Base-by-base conservation (phyloP, 2,888 invertebrate species). In the Anthophora plumipes region DNA sequence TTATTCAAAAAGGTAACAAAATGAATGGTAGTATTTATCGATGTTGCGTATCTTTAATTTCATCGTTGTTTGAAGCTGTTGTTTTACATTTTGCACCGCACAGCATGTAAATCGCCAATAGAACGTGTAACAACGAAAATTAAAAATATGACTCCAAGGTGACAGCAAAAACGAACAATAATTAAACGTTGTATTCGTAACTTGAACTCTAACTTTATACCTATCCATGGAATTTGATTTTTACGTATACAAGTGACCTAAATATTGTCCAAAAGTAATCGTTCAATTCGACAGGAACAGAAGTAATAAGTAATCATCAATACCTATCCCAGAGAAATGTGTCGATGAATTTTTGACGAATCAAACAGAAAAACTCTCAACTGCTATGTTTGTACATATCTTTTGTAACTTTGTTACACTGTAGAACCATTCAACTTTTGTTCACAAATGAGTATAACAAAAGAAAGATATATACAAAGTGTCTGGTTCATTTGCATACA, bases 21-120 rank as follows among this genome's bases (percentile, higher is more conserved):
- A 55, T 39, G 46, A 31, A 31, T 37, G 61, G 37, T 57, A 20
- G 25, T 20, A 48, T 52, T 41, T 54, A 22, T 77, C n/a, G 52
- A 63, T 80, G 68, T 80, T 69, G 80, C 79, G 22, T 37, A 50
- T 39, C 25, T 39, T 50, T 50, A 46, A 50, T 67, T 11, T 39
- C 50, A 43, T 14, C 31, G 14, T 75, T 74, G 64, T 74, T 74
- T 25, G 31, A 68, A 73, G 8, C 14, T 37, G 39, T 80, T 48
- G 1, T 31, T 4, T 59, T 39, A 70, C 37, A 43, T 9, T 72
- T 50, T 52, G 61, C 67, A 46, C 43, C 17, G 12, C 25, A 41
- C n/a, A 63, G 73, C 79, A 81, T 74, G 80, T n/a, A 14, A 81
- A 57, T 46, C 22, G 57, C 41, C 67, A 72, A 71, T 76, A 22